Conservation (phyloP, 2,113 vertebrate genomes). For the Carollia perspicillata region DNA sequence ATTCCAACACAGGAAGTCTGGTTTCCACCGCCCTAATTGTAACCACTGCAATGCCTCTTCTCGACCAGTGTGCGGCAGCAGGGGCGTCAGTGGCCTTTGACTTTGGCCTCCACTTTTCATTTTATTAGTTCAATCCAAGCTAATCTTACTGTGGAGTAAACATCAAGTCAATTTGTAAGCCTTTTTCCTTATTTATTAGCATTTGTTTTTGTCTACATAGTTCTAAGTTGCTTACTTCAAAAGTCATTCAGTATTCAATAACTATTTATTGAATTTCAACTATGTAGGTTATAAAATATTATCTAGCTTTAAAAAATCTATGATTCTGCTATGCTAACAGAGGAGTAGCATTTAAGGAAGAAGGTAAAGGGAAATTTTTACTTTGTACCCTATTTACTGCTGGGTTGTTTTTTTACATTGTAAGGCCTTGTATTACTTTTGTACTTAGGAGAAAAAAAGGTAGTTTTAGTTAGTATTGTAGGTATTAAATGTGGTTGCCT, state of each 20-base stretch:
- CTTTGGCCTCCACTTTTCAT: not conserved
- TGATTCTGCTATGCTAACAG: not conserved
- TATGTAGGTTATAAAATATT: conserved; percentile 14
- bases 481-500: not conserved
- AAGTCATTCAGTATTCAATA: not conserved
- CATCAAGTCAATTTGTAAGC: not conserved
- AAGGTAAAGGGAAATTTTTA: not conserved
- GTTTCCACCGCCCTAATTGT: not conserved
- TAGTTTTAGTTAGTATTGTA: not conserved
- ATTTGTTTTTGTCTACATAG: not conserved
- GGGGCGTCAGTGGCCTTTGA: not conserved
- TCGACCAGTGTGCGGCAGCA: not conserved
- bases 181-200: not conserved
- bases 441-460: not conserved
- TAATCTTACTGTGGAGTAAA: not conserved
- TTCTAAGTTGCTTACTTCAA: not conserved
- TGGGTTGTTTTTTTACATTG: not conserved
- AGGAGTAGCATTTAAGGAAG: not conserved
- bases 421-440: not conserved
- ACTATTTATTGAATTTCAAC: not conserved
- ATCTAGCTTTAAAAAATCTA: not conserved
- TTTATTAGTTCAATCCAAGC: not conserved
- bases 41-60: not conserved
- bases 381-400: not conserved
- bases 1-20: not conserved